phyloP scores from a whole-genome alignment of 2,797 vertebrate species.

The Sebastes trivittatus region DNA sequence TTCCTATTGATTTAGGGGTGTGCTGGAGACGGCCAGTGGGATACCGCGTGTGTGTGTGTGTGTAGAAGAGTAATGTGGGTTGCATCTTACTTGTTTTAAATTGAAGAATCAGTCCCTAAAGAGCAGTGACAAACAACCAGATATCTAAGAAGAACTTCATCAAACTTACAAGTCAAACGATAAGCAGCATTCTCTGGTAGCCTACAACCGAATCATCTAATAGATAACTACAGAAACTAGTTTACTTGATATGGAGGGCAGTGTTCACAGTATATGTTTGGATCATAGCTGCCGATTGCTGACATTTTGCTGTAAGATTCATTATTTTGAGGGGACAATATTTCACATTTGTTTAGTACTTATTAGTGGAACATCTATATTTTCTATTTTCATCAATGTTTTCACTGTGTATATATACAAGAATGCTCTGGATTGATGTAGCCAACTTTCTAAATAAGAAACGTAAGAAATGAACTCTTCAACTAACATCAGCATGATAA shows the following conservation, averaged over 20 bases:
- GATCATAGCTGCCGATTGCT: not conserved
- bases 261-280: not conserved
- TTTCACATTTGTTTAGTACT: not conserved
- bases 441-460: too few species aligned
- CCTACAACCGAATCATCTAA: not conserved
- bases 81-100: constrained; percentile 44
- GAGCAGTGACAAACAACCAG: constrained; percentile 35
- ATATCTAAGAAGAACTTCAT: constrained; percentile 27
- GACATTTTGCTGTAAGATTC: not conserved
- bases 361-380: not conserved
- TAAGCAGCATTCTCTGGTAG: constrained; percentile 4
- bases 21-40: constrained; percentile 46
- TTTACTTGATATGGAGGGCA: not conserved
- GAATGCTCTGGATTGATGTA: too few species aligned
- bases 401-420: too few species aligned
- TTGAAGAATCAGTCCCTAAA: constrained; percentile 44
- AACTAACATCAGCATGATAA: too few species aligned
- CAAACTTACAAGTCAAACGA: constrained; percentile 8
- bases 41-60: constrained; percentile 1
- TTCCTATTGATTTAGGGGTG: constrained; percentile 73
- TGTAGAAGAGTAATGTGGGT: constrained; percentile 24
- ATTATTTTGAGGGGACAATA: not conserved
- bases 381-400: too few species aligned
- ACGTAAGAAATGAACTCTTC: too few species aligned
- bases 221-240: not conserved